Conservation (phyloP, 2,888 invertebrate genomes). For the Drosophila kambysellisi region DNA sequence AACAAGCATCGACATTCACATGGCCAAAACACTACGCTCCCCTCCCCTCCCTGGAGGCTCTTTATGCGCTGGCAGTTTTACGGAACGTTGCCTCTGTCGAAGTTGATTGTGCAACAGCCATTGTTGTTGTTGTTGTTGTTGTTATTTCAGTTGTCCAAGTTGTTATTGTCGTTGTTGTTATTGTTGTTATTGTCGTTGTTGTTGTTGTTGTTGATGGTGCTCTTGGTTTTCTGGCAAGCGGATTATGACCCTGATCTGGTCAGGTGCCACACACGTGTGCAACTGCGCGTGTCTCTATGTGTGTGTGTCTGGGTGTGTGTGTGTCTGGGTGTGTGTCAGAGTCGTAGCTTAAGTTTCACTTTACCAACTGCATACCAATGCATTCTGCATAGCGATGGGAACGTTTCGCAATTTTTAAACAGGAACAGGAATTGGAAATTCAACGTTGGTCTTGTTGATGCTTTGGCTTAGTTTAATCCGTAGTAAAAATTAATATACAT, state of each 20-base stretch:
- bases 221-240: conserved; percentile 60
- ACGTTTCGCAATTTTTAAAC: neutral
- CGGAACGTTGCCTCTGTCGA: conserved; percentile 39
- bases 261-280: conserved; percentile 54
- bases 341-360: conserved; percentile 73
- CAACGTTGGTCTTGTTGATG: neutral
- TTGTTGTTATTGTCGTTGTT: conserved; percentile 20
- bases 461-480: neutral
- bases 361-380: conserved; percentile 69
- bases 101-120: conserved; percentile 41
- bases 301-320: neutral
- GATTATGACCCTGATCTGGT: conserved; percentile 78
- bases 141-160: conserved; percentile 32
- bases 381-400: conserved; percentile 1
- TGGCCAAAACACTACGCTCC: neutral
- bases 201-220: conserved; percentile 20
- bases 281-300: conserved; percentile 10
- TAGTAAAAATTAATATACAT: neutral
- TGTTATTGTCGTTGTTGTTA: conserved; percentile 26
- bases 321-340: neutral
- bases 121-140: conserved; percentile 33
- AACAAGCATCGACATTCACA: conserved; percentile 31
- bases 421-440: neutral
- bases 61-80: conserved; percentile 37
- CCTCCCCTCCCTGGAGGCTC: neutral